phyloP scores from a whole-genome alignment of 1,140 invertebrate species.

The Procambarus virginalis region DNA sequence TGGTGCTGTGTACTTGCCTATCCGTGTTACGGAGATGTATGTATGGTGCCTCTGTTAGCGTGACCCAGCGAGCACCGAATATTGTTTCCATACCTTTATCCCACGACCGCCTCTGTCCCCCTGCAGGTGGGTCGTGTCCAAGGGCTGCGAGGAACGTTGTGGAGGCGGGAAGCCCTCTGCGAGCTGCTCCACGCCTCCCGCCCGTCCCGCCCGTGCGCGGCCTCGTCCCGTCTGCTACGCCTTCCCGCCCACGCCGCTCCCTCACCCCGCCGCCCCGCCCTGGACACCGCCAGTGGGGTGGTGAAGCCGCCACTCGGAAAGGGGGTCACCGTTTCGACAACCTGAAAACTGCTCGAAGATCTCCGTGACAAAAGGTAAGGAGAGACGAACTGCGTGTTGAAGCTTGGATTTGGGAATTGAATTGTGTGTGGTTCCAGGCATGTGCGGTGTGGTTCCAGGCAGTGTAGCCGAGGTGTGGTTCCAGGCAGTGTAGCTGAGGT shows the following conservation, averaged over 20 bases:
- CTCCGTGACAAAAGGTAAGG: slow-evolving; percentile 31
- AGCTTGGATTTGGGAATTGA: too few relatives aligned
- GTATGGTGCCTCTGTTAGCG: too few relatives aligned
- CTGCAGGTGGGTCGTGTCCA: slow-evolving; percentile 45
- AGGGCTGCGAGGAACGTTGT: slow-evolving; percentile 15
- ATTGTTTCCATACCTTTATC: too few relatives aligned
- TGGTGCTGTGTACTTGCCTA: too few relatives aligned
- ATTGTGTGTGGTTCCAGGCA: too few relatives aligned
- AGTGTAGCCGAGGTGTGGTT: too few relatives aligned
- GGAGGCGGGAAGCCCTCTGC: slow-evolving; percentile 37
- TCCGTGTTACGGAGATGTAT: too few relatives aligned
- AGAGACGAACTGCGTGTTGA: too few relatives aligned
- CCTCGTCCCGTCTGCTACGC: slow-evolving; percentile 51
- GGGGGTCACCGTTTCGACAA: slow-evolving; percentile 44
- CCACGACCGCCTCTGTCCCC: not conserved
- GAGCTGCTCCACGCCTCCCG: slow-evolving; percentile 17
- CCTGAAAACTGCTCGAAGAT: slow-evolving; percentile 19
- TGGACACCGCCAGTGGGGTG: slow-evolving; percentile 51
- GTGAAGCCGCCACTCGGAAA: slow-evolving; percentile 24
- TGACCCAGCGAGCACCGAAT: too few relatives aligned
- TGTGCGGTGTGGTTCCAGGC: too few relatives aligned
- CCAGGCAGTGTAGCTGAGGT: too few relatives aligned
- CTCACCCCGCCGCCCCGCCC: slow-evolving; percentile 45
- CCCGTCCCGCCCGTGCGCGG: slow-evolving; percentile 12
- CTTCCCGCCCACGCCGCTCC: slow-evolving; percentile 32